These are phyloP conservation scores for Taeniopygia guttata DNA, from an alignment of 2,797 vertebrate species.

Conservation along the genomic window DNA sequence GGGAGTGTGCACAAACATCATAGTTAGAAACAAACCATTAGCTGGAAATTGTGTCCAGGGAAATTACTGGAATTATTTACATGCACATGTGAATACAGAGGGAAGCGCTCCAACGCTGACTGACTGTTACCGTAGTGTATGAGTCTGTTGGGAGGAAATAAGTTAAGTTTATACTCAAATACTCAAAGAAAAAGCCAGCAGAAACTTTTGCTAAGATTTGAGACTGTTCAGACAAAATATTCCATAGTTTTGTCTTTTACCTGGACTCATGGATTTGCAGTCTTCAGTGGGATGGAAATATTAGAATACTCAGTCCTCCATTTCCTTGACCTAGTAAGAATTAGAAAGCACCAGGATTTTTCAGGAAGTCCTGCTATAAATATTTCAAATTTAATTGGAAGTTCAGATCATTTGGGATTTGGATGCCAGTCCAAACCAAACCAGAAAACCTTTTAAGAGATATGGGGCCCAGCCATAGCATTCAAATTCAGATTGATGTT, in stretches of 20 bases:
- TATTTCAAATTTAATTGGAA: neutral
- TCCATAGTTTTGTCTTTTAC: neutral
- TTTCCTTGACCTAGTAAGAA: conserved; percentile 1
- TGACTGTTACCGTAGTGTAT: neutral
- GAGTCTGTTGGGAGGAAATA: conserved; percentile 2
- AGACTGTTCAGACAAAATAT: neutral
- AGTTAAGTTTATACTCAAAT: neutral
- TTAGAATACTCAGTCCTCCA: neutral
- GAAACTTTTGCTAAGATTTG: neutral
- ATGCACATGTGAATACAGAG: neutral
- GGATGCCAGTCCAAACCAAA: neutral
- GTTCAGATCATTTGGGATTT: neutral
- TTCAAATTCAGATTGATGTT: neutral
- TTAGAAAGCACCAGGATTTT: neutral
- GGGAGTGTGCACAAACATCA: neutral
- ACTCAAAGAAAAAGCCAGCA: neutral
- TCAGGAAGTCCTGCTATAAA: conserved; percentile 14
- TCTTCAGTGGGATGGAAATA: neutral
- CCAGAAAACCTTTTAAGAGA: neutral
- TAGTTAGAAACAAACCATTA: conserved; percentile 39
- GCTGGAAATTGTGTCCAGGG: neutral
- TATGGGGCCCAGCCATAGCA: neutral
- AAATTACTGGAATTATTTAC: conserved; percentile 50
- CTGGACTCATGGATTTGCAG: neutral
- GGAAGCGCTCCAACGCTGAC: neutral